Base-by-base conservation (phyloP, 2,113 vertebrate species). In the Natator depressus region DNA sequence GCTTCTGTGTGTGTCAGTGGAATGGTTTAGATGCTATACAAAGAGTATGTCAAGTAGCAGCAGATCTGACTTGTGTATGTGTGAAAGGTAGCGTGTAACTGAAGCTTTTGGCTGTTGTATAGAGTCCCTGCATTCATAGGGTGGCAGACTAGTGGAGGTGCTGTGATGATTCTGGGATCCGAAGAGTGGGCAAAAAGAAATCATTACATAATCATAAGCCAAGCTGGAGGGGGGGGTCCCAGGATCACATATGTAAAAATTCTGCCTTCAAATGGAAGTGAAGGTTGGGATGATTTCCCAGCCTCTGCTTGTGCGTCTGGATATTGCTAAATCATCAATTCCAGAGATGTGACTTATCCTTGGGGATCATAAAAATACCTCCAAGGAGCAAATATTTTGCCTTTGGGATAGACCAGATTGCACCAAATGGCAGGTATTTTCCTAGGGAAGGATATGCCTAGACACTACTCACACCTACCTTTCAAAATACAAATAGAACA, bases 121-220 rank as follows among this genome's bases (percentile, higher is more conserved):
- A 97, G 85, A 84, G 92, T 92, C 62, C n/a, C 54, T 80, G n/a
- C 8, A 69, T 1, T 72, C 81, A 42, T 72, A 25, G 90, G 92
- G 53, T 85, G 91, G 49, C 88, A 87, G 93, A 59, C 8, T 57
- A 38, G 86, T 57, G 75, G 86, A 84, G 88, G 72, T 82, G 78
- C 0, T 1, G 62, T 35, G 82, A 55, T 35, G 80, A 75, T 95
- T 83, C 86, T 65, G 84, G 38, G 10, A 87, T 46, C 25, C 14
- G 46, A 80, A 50, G 49, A 1, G 4, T 50, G 17, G 10, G 25
- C 2, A 27, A 4, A 38, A 49, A 42, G 62, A 55, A 2, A 0
- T 17, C 1, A 2, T 88, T 25, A 38, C 50, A 29, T 11, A 90
- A 87, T 8, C 0, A 0, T 31, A 25, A 3, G 8, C 4, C 7